These are phyloP conservation scores for Drosophila bifasciata DNA, from an alignment of 1,140 invertebrate genomes.

Conservation along the genomic window DNA sequence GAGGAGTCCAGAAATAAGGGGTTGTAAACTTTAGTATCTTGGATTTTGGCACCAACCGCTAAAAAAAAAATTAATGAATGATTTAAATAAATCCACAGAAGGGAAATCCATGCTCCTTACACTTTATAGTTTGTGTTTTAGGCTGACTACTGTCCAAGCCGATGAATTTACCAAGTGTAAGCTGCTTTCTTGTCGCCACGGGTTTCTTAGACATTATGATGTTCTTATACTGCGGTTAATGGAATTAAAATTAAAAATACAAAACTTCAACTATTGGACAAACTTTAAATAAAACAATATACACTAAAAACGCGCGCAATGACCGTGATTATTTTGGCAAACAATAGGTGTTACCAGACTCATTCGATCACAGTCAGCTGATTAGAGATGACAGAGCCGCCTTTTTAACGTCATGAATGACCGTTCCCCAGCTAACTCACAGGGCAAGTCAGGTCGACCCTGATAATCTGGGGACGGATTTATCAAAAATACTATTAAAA, in stretches of 20 bases:
- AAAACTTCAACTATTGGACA: not conserved
- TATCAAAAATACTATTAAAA: no score
- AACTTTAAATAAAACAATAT: not conserved
- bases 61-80: not conserved
- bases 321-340: not conserved
- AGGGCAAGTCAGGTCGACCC: no score
- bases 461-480: no score
- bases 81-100: not conserved
- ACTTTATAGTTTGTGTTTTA: constrained; percentile 21
- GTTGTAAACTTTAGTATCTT: constrained; percentile 50
- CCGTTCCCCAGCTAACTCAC: no score
- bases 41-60: constrained; percentile 19
- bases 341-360: constrained; percentile 12
- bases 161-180: constrained; percentile 57
- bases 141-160: constrained; percentile 29
- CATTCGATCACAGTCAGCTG: no score
- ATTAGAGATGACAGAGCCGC: no score
- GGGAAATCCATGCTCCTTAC: not conserved
- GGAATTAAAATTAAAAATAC: constrained; percentile 30
- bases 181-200: constrained; percentile 38
- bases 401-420: no score
- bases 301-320: constrained; percentile 40
- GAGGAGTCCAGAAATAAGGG: constrained; percentile 80
- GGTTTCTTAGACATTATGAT: constrained; percentile 34
- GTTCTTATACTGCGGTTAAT: constrained; percentile 78